phyloP scores from a whole-genome alignment of 2,113 vertebrate genomes.

The Pomatostomus ruficeps region DNA sequence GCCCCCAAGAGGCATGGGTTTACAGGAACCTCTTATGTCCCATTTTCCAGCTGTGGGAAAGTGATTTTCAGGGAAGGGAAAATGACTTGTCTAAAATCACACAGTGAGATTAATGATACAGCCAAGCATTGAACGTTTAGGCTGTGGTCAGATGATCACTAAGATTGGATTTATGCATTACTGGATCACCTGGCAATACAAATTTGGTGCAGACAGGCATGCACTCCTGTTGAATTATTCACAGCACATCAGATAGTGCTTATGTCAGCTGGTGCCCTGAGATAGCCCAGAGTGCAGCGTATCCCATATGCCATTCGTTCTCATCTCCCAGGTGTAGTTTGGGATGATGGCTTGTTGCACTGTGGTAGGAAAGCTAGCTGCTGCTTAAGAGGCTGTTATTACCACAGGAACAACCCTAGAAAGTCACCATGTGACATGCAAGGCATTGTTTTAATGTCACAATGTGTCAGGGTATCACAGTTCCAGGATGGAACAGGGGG shows the following conservation, averaged over 20 bases:
- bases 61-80: conserved; percentile 14
- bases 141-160: conserved; percentile 31
- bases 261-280: neutral
- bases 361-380: neutral
- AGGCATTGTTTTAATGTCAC: neutral
- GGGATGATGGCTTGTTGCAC: neutral
- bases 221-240: conserved; percentile 6
- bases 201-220: conserved; percentile 6
- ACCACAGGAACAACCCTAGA: neutral
- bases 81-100: conserved; percentile 21
- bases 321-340: neutral
- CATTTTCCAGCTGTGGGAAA: conserved; percentile 14
- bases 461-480: neutral
- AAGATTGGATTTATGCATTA: conserved; percentile 11
- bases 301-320: neutral
- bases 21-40: neutral
- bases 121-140: neutral
- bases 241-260: neutral
- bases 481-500: neutral
- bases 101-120: conserved; percentile 16
- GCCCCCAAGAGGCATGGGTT: neutral
- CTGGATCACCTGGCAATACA: conserved; percentile 20
- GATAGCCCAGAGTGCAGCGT: neutral
- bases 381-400: neutral
- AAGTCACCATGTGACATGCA: neutral